Conservation (phyloP, 2,888 invertebrate genomes). For the Marasmarcha lunaedactyla region DNA sequence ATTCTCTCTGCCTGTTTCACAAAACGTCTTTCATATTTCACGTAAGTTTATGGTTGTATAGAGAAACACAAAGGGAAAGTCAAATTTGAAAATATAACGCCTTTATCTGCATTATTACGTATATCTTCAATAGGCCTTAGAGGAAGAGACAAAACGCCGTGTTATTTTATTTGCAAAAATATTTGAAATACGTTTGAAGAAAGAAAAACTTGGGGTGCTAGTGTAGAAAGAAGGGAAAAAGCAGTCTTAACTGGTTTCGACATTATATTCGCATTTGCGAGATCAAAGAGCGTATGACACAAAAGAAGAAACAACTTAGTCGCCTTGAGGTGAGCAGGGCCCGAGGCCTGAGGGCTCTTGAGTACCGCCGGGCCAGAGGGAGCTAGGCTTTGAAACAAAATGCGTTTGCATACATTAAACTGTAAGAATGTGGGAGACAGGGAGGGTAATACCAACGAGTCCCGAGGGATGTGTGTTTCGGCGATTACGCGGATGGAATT, state of each 20-base stretch:
- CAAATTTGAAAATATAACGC: constrained; percentile 29
- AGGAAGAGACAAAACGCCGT: constrained; percentile 41
- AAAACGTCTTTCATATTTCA: constrained; percentile 24
- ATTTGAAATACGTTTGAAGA: constrained; percentile 18
- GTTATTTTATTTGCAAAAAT: constrained; percentile 33
- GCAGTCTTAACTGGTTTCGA: constrained; percentile 54
- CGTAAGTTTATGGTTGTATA: constrained; percentile 19
- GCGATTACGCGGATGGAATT: constrained; percentile 68
- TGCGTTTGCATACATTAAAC: constrained; percentile 71
- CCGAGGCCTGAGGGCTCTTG: constrained; percentile 49
- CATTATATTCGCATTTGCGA: constrained; percentile 66
- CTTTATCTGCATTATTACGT: constrained; percentile 35
- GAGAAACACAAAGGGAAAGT: constrained; percentile 23
- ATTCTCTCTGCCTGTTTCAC: constrained; percentile 20
- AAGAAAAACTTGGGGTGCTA: constrained; percentile 31
- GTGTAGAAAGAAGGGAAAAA: constrained; percentile 38
- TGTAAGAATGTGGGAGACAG: constrained; percentile 67
- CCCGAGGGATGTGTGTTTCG: constrained; percentile 58
- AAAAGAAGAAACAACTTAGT: constrained; percentile 47
- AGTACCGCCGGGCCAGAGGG: constrained; percentile 59
- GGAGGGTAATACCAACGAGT: constrained; percentile 47
- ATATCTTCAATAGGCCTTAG: constrained; percentile 41
- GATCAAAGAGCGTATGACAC: constrained; percentile 66
- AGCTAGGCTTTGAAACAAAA: constrained; percentile 68
- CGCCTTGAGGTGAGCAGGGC: constrained; percentile 44